Evolutionary conservation across 2,888 invertebrate species (phyloP), one percentile per base, ranked within the genome.

Genomic region (Hydropsyche betteni): DNA sequence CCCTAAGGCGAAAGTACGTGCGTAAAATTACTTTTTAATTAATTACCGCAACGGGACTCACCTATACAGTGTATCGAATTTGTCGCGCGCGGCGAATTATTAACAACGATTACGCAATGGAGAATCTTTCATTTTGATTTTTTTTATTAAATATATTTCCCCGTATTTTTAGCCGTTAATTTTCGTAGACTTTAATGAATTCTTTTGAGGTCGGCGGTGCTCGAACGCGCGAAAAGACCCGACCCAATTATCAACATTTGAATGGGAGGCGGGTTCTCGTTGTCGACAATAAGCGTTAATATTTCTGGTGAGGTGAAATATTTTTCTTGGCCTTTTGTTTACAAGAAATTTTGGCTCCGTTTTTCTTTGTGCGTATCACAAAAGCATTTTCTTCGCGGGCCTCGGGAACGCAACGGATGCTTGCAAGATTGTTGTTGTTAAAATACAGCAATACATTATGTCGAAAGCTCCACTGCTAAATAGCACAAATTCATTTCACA

Each of bases 21-120:
- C 61, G 61, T n/a, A 34, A 33, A 64, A 64, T 64, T 36, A 64
- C 64, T 64, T 64, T 64, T 64, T 36, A 64, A 64, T 64, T 64
- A 64, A 64, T 64, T n/a, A 64, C 61, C 61, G 53, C 6, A n/a
- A 24, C 64, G 4, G 24, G 61, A 44, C 44, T 44, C 44, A 24
- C 24, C 24, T 24, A 24, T 24, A 24, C 24, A 24, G 44, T 4
- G 10, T 44, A 44, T 44, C 44, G 44, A 44, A 44, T 44, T 44
- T 44, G 44, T 44, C 44, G 3, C 44, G 10, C 24, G 44, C 6
- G 44, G 10, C 10, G 6, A 44, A 44, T 44, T 10, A 10, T 10
- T 6, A 44, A 44, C 44, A 44, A 44, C 44, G 10, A 1, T 44
- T 44, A 44, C 24, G 24, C 24, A 24, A 24, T 24, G 24, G 24